Conservation (phyloP, 2,797 vertebrate genomes). For the Coranthus polyacanthus region DNA sequence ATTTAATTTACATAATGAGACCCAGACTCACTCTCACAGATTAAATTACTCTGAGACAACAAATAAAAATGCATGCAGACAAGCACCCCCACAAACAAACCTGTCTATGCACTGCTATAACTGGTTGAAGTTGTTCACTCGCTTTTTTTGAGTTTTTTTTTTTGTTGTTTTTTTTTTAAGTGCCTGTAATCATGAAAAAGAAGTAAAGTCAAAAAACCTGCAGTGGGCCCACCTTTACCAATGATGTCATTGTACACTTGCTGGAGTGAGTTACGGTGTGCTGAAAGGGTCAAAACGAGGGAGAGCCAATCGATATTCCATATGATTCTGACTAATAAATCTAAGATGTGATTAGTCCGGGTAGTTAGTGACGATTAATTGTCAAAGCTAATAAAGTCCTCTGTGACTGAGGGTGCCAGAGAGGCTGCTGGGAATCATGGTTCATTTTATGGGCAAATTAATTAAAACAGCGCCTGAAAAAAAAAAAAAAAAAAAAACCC, state of each 20-base stretch:
- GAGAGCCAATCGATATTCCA: conserved; percentile 75
- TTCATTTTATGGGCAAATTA: conserved; percentile 81
- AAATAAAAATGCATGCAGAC: conserved; percentile 77
- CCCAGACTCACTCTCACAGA: conserved; percentile 79
- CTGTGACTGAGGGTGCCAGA: conserved; percentile 64
- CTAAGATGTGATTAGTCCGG: conserved; percentile 76
- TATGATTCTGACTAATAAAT: conserved; percentile 79
- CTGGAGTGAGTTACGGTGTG: conserved; percentile 71
- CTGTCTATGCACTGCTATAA: conserved; percentile 38
- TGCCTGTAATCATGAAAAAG: conserved; percentile 28
- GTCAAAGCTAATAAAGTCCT: conserved; percentile 82
- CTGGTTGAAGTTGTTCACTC: conserved; percentile 20
- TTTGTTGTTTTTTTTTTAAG: too few species aligned
- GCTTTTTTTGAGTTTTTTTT: conserved; percentile 28
- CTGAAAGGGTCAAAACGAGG: conserved; percentile 76
- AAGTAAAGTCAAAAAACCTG: conserved; percentile 47
- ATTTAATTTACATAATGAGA: conserved; percentile 85
- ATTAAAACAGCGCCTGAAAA: conserved; percentile 77
- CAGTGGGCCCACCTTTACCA: conserved; percentile 41
- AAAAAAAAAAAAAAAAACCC: conserved; percentile 53
- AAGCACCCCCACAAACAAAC: conserved; percentile 52
- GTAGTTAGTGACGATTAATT: conserved; percentile 84
- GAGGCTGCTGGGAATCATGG: conserved; percentile 74
- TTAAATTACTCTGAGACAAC: conserved; percentile 83
- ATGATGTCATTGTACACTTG: conserved; percentile 76